Conservation (phyloP, 2,888 invertebrate genomes). For the Anorthoa munda region DNA sequence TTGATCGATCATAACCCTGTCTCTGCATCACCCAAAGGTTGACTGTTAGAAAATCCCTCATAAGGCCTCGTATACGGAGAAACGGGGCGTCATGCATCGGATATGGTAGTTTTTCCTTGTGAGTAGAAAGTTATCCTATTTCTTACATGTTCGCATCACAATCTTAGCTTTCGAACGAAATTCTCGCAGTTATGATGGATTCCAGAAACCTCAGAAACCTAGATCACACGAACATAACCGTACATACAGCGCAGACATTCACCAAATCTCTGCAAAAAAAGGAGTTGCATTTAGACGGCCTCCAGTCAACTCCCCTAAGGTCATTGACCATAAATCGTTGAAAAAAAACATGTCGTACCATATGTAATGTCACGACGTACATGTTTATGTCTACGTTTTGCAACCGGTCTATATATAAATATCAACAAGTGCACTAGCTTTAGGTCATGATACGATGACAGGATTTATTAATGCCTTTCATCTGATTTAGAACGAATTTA, state of each 20-base stretch:
- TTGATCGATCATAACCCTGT: no score
- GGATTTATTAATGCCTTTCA: slow-evolving; percentile 34
- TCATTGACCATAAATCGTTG: slow-evolving; percentile 63
- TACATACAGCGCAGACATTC: slow-evolving; percentile 14
- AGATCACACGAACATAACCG: neutral
- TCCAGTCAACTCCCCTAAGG: slow-evolving; percentile 51
- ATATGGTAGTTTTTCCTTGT: no score
- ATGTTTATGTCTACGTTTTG: slow-evolving; percentile 22
- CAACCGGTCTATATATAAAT: slow-evolving; percentile 40
- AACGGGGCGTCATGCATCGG: no score
- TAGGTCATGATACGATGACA: slow-evolving; percentile 38
- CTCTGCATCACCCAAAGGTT: no score
- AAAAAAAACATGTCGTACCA: slow-evolving; percentile 25
- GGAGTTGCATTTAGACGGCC: slow-evolving; percentile 36
- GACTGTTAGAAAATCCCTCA: no score
- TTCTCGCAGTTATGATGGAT: no score
- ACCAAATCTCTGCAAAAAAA: slow-evolving; percentile 19
- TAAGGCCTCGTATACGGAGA: no score
- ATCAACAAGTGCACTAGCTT: slow-evolving; percentile 50
- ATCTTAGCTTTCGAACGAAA: no score
- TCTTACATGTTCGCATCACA: no score
- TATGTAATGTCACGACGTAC: slow-evolving; percentile 51
- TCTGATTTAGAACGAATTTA: slow-evolving; percentile 15
- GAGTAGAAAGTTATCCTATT: no score
- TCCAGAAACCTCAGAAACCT: neutral